Conservation (phyloP, 2,888 invertebrate species). For the Philaethria dido region DNA sequence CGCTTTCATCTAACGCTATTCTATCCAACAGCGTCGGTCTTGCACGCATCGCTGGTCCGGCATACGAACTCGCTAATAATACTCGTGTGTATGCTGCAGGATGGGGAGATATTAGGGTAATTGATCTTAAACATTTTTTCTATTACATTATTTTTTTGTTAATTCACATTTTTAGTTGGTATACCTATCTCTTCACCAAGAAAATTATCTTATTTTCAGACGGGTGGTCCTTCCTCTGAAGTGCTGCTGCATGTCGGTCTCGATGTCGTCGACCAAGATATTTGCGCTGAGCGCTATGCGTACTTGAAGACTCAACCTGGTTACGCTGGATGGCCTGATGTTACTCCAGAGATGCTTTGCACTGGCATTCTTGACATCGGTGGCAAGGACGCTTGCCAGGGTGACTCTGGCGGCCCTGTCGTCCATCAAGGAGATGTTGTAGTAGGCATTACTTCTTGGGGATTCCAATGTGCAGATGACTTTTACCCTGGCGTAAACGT, state of each 20-base stretch:
- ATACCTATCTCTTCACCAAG: too few species aligned
- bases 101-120: constrained; percentile 57
- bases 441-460: constrained; percentile 70
- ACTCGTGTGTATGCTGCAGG: constrained; percentile 51
- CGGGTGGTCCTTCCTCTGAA: constrained; percentile 30
- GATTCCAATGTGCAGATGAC: constrained; percentile 43
- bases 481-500: constrained; percentile 79
- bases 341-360: constrained; percentile 63
- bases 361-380: constrained; percentile 58
- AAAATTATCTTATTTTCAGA: constrained; percentile 4
- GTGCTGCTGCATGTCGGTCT: constrained; percentile 52
- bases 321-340: constrained; percentile 54
- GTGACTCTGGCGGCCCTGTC: constrained; percentile 56
- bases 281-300: constrained; percentile 55
- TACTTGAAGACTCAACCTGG: constrained; percentile 74
- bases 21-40: constrained; percentile 40
- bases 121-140: constrained; percentile 22
- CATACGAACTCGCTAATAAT: constrained; percentile 49
- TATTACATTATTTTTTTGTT: too few species aligned
- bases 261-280: constrained; percentile 52
- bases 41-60: constrained; percentile 52
- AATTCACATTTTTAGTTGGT: too few species aligned
- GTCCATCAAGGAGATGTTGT: constrained; percentile 51
- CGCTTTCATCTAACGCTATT: constrained; percentile 42
- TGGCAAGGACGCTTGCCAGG: constrained; percentile 49